These are phyloP conservation scores for Chymomyza amoena DNA, from an alignment of 2,888 invertebrate species.

Conservation along the genomic window DNA sequence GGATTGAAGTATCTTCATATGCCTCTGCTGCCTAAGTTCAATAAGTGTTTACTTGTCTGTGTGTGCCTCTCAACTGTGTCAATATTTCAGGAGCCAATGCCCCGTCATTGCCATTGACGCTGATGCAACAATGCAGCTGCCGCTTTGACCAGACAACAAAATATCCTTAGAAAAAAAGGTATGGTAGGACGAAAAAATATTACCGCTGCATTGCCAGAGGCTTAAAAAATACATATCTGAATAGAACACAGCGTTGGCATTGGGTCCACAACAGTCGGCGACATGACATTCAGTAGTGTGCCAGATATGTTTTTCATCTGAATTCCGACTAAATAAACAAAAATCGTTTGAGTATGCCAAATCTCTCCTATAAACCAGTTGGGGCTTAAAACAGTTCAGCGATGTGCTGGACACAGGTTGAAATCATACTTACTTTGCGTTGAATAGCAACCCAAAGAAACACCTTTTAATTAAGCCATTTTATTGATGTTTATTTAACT, in stretches of 20 bases:
- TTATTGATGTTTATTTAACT: background rate
- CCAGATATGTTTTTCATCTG: slow-evolving; percentile 17
- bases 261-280: slow-evolving; percentile 29
- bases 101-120: slow-evolving; percentile 16
- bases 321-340: background rate
- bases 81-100: slow-evolving; percentile 6
- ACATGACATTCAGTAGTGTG: slow-evolving; percentile 37
- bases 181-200: background rate
- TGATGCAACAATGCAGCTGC: slow-evolving; percentile 8
- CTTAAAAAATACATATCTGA: slow-evolving; percentile 1
- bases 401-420: no score
- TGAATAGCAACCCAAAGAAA: background rate
- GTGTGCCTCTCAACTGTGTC: background rate
- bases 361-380: no score
- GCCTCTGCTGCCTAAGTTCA: background rate
- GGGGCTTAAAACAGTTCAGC: no score
- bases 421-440: no score
- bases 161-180: background rate
- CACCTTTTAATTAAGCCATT: background rate
- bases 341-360: background rate
- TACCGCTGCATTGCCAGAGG: slow-evolving; percentile 32
- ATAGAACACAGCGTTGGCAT: background rate
- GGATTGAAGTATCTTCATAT: background rate
- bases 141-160: background rate
- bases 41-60: background rate